Base-by-base conservation (phyloP, 2,797 vertebrate genomes). In the Ceyx erithaca region DNA sequence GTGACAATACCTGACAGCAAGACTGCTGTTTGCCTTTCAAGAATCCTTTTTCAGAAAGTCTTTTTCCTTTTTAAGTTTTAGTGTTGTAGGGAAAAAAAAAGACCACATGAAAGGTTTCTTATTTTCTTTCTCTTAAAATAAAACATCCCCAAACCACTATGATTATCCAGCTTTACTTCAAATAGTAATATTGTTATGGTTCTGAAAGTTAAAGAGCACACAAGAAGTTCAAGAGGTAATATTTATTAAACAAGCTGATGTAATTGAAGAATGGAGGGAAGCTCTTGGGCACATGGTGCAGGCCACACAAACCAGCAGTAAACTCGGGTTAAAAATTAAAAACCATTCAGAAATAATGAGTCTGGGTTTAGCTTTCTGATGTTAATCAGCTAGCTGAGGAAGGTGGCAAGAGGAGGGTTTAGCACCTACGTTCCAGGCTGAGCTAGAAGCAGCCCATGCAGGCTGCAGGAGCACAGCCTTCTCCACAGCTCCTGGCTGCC, bases 181-280 rank as follows among this genome's bases (percentile, higher is more conserved):
- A 79, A 43, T 45, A 80, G 33, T 9, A 21, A 67, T 10, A 9
- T 9, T 82, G 45, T 43, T 77, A 35, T 8, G 71, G 46, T n/a
- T 73, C 57, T 57, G 75, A 26, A 58, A 55, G 89, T 31, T 49
- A 33, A 33, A 30, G 41, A 82, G 45, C 6, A 72, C 63, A 69
- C 30, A 58, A 88, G 51, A 55, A 61, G 68, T 67, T 82, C 75
- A 61, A 57, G 64, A 82, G 55, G 79, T 3, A 70, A 23, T 40
- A 67, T 87, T 89, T 85, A 80, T 63, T 62, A 51, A 94, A 80
- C 81, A 89, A 51, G 26, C 52, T 77, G 64, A 73, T n/a, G 72
- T 33, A 79, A 59, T 5, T 68, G 70, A 58, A 68, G 30, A 54
- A 18, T 2, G 37, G 84, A 81, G 28, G 35, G 6, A 33, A 62